Percentiles rank a stretch among this genome's conserved stretches.
Evolutionary conservation across 1,140 invertebrate genomes (phyloP).

Genomic region (Drosophila aff.): DNA sequence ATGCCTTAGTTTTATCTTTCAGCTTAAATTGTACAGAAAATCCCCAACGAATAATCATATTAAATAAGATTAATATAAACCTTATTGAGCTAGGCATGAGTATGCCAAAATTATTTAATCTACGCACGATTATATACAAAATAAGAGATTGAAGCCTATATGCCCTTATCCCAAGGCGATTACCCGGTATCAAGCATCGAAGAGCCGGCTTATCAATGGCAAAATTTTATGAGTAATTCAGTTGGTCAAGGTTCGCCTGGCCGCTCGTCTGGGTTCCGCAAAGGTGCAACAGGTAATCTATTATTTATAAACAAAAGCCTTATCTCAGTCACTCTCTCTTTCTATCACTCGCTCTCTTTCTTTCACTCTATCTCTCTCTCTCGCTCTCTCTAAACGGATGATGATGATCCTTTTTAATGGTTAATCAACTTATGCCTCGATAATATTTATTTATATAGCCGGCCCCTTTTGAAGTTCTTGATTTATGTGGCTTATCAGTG

Average conservation of each 20-base stretch:
- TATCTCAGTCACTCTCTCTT: constrained; percentile 34
- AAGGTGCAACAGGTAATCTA: constrained; percentile 77
- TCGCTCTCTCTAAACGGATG: neutral
- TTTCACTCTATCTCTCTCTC: neutral
- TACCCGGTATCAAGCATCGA: constrained; percentile 34
- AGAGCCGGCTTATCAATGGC: constrained; percentile 54
- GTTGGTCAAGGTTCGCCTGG: constrained; percentile 73
- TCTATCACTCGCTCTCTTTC: neutral
- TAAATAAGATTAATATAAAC: neutral
- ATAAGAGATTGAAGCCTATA: neutral
- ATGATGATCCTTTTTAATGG: constrained; percentile 68
- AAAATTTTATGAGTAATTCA: constrained; percentile 78
- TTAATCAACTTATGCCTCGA: constrained; percentile 70
- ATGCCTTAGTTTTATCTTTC: no score
- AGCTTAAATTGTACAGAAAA: no score
- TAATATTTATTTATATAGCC: constrained; percentile 63
- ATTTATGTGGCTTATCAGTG: constrained; percentile 56
- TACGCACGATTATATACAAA: neutral
- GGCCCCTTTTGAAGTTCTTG: constrained; percentile 53
- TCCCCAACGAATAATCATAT: neutral
- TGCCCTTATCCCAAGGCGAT: constrained; percentile 17
- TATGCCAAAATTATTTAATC: neutral
- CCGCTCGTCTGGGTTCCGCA: constrained; percentile 69
- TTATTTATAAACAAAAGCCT: constrained; percentile 78
- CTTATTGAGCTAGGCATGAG: constrained; percentile 1